Conservation (phyloP, 2,113 vertebrate genomes). For the Illadopsis cleaveri region DNA sequence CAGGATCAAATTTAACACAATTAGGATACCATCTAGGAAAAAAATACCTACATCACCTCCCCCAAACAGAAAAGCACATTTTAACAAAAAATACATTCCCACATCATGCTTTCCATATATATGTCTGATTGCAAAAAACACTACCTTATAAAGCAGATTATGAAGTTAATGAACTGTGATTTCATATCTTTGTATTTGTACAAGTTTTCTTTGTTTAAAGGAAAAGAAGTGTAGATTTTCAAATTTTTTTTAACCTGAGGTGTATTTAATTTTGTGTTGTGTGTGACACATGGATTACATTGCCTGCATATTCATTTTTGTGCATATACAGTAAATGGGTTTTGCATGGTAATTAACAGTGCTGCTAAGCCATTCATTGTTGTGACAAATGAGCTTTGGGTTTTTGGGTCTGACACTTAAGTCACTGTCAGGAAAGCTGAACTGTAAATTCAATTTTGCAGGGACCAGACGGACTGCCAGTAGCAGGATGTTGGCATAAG, state of each 20-base stretch:
- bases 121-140: not conserved
- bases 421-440: not conserved
- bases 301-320: not conserved
- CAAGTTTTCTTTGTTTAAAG: not conserved
- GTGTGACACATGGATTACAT: not conserved
- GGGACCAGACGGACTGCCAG: slow-evolving; percentile 92
- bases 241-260: not conserved
- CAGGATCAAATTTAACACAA: not conserved
- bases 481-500: slow-evolving; percentile 98
- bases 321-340: not conserved
- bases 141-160: not conserved
- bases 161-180: not conserved
- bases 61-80: not conserved
- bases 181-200: not conserved
- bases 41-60: not conserved
- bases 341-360: not conserved
- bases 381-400: not conserved
- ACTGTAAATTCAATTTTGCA: slow-evolving; percentile 60
- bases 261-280: not conserved
- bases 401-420: not conserved
- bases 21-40: not conserved
- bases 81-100: not conserved
- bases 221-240: not conserved
- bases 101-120: not conserved
- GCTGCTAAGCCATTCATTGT: not conserved